Evolutionary conservation across 2,113 vertebrate genomes (phyloP), one percentile per base, ranked within the genome.

Genomic region (Alces alces): DNA sequence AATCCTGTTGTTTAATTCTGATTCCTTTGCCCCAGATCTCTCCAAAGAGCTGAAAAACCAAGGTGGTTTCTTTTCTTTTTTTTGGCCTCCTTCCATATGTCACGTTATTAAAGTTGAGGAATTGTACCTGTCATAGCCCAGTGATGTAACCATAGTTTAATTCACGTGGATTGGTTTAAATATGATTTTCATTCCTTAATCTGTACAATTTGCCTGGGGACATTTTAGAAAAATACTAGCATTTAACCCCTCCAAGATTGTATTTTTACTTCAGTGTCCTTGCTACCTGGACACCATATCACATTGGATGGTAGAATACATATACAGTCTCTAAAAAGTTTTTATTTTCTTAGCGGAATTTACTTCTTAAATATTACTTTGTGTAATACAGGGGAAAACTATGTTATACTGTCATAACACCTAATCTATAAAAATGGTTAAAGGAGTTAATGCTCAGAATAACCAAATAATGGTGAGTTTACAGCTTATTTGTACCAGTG

Each of bases 131-230:
- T 66, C 19, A 25, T 15, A 73, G 61, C 19, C 33, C 60, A 76
- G 55, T n/a, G 21, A 64, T 47, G 47, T 27, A 45, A 21, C 16
- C 57, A 23, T 52, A 43, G 57, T 93, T 88, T 47, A 47, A 89
- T 91, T 50, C 54, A 23, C 0, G 7, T 36, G 36, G 83, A 25
- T 93, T 66, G 76, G 79, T 90, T 89, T 50, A 70, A 66, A 73
- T 90, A 14, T 70, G 73, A 78, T 87, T 92, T 96, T 92, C n/a
- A n/a, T 78, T 93, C 43, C 86, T 94, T 61, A n/a, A 55, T 61
- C 84, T 55, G 12, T 39, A 73, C 39, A 21, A 12, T 58, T 50
- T 52, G 64, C 86, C 14, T 33, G 66, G 21, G 58, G 64, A 66
- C 85, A 30, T 79, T 90, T 95, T 47, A 70, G n/a, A 95, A 89